These are phyloP conservation scores for Disparrhopalites patrizii DNA, from an alignment of 2,888 invertebrate species.

Conservation along the genomic window DNA sequence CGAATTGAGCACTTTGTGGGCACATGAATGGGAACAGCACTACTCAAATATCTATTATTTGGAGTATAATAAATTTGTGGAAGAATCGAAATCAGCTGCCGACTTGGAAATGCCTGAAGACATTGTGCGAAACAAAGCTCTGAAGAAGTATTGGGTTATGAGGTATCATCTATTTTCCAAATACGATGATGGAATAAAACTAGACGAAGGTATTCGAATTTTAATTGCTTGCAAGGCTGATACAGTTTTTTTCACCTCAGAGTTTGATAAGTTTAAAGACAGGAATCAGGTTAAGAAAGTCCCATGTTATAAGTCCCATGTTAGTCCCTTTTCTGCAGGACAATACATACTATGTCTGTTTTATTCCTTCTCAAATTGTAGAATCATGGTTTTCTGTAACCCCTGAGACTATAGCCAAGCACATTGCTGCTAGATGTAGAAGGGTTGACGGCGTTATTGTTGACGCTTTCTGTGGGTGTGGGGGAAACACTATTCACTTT, in stretches of 20 bases:
- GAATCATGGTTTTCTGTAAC: conserved; percentile 99
- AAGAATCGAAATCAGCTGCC: not conserved
- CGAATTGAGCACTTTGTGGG: conserved; percentile 8
- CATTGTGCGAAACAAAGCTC: not conserved
- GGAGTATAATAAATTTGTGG: conserved; percentile 8
- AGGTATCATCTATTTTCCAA: conserved; percentile 82
- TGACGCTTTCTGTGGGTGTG: conserved; percentile 97
- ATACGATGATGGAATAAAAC: conserved; percentile 84
- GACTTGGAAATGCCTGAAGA: conserved; percentile 2
- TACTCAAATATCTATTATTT: not conserved
- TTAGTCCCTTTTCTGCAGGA: too few relatives aligned
- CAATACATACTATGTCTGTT: not conserved
- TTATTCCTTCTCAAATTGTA: conserved; percentile 51
- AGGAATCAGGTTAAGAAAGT: too few relatives aligned
- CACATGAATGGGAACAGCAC: conserved; percentile 13
- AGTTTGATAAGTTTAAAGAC: too few relatives aligned
- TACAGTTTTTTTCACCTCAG: not conserved
- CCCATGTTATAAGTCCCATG: too few relatives aligned
- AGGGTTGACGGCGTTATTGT: conserved; percentile 69
- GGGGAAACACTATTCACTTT: conserved; percentile 97
- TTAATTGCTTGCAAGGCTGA: not conserved
- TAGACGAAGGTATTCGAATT: conserved; percentile 67
- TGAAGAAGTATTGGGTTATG: conserved; percentile 83
- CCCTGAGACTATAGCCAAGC: conserved; percentile 86
- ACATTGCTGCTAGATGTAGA: conserved; percentile 76